Percentiles rank a stretch among this genome's conserved stretches.
phyloP scores from a whole-genome alignment of 2,888 invertebrate species.

The Sarcophaga caerulescens region DNA sequence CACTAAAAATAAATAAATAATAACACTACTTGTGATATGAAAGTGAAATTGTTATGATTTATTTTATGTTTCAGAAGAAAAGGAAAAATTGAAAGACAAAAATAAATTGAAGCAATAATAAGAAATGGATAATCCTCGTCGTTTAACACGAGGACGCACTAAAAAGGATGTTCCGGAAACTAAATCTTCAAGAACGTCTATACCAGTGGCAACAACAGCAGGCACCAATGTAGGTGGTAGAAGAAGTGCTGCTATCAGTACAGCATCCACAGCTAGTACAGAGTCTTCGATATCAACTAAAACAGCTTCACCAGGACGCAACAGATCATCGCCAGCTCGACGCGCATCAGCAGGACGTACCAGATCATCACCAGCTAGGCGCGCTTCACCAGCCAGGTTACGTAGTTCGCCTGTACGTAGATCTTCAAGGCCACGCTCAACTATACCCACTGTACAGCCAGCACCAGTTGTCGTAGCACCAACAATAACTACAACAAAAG shows the following conservation, averaged over 20 bases:
- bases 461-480: constrained; percentile 70
- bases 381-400: constrained; percentile 65
- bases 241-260: constrained; percentile 34
- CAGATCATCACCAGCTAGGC: constrained; percentile 67
- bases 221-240: constrained; percentile 31
- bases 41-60: not conserved
- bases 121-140: constrained; percentile 70
- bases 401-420: constrained; percentile 80
- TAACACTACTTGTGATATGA: not conserved
- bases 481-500: constrained; percentile 71
- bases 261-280: constrained; percentile 24
- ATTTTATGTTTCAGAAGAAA: not conserved
- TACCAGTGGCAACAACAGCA: constrained; percentile 34
- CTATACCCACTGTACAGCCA: constrained; percentile 70
- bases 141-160: constrained; percentile 69
- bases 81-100: not conserved
- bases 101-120: not conserved
- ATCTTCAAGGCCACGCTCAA: constrained; percentile 82
- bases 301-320: constrained; percentile 68
- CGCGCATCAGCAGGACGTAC: constrained; percentile 69
- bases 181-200: constrained; percentile 35
- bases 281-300: constrained; percentile 46
- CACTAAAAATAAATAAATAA: constrained; percentile 47
- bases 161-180: constrained; percentile 47
- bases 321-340: constrained; percentile 67